Conservation (phyloP, 2,888 invertebrate genomes). For the Diadegma fenestrale region DNA sequence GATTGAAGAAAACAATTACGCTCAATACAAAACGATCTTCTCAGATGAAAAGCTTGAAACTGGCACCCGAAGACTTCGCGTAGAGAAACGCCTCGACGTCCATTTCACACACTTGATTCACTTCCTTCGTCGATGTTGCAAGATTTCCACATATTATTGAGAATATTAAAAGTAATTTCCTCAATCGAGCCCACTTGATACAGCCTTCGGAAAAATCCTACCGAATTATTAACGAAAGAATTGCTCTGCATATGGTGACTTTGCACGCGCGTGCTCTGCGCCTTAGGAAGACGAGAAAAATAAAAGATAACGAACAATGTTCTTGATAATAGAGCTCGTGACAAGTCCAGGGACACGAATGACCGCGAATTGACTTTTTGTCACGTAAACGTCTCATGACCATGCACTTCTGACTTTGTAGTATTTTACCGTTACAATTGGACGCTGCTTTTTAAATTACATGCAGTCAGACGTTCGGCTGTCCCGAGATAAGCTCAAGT, state of each 20-base stretch:
- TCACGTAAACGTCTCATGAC: not conserved
- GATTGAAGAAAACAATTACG: not conserved
- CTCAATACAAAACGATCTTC: not conserved
- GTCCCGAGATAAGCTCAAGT: not conserved
- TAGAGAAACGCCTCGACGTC: no score
- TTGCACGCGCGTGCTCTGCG: not conserved
- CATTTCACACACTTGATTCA: not conserved
- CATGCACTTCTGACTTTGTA: not conserved
- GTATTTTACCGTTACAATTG: not conserved
- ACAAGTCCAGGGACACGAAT: constrained; percentile 2
- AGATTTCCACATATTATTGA: not conserved
- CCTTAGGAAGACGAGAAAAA: not conserved
- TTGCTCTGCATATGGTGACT: not conserved
- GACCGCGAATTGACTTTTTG: constrained; percentile 11
- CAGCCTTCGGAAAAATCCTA: not conserved
- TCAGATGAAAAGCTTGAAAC: not conserved
- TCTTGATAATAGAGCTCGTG: constrained; percentile 26
- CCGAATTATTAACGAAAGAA: not conserved
- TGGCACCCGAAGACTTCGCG: not conserved
- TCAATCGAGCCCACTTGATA: not conserved
- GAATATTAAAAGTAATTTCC: not conserved
- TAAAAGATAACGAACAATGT: constrained; percentile 8
- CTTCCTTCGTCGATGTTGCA: not conserved
- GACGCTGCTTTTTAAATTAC: not conserved
- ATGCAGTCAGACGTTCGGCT: not conserved